These are phyloP conservation scores for Enteromius afrohamiltoni DNA, from an alignment of 2,797 vertebrate genomes.

Conservation along the genomic window DNA sequence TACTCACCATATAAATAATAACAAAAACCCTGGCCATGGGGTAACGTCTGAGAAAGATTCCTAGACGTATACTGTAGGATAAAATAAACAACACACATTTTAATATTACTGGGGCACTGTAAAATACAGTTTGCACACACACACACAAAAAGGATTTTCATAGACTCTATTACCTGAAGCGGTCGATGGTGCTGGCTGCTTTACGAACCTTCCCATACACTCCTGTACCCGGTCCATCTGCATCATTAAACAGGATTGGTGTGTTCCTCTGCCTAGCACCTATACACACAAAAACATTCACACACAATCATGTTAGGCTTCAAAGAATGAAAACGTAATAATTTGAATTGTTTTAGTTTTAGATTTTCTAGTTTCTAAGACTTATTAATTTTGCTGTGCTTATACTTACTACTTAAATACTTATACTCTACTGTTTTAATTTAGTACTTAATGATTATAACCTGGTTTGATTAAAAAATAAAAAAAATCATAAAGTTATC, in stretches of 20 bases:
- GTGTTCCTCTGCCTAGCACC: slow-evolving; percentile 88
- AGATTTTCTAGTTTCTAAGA: not conserved
- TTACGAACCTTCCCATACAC: slow-evolving; percentile 93
- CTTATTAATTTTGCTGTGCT: not conserved
- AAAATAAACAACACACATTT: not conserved
- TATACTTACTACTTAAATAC: too few relatives aligned
- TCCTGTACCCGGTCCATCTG: slow-evolving; percentile 79
- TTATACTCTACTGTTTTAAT: not conserved
- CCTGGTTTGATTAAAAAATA: not conserved
- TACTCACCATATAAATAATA: slow-evolving; percentile 96
- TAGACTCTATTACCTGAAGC: slow-evolving; percentile 84
- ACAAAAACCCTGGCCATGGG: slow-evolving; percentile 94
- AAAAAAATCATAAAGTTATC: not conserved
- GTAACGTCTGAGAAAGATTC: slow-evolving; percentile 95
- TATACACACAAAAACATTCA: slow-evolving; percentile 58
- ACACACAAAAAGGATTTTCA: not conserved
- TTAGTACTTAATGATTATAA: not conserved
- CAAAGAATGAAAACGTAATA: not conserved
- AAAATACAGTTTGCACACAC: not conserved
- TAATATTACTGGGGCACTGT: not conserved
- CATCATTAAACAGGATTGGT: slow-evolving; percentile 89
- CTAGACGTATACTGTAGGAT: slow-evolving; percentile 88
- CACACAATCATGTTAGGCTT: slow-evolving; percentile 5
- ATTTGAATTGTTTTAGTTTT: not conserved
- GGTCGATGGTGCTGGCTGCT: slow-evolving; percentile 94